Evolutionary conservation across 2,888 invertebrate genomes (phyloP), one percentile per base, ranked within the genome.

Genomic region (Drosophila putrida): DNA sequence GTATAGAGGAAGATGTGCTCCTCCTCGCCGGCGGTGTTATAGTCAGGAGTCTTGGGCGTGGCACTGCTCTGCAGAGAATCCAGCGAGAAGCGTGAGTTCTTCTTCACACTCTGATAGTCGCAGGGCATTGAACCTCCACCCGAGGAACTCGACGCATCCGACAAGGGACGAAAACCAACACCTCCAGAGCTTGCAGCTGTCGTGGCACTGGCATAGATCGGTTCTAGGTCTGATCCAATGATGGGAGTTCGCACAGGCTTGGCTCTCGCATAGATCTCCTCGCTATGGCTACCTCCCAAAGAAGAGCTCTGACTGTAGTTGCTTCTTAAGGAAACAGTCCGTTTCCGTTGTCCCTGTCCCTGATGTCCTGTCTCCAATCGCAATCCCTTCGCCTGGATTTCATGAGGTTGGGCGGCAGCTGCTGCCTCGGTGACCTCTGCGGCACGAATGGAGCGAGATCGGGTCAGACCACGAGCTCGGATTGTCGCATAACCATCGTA

Each of bases 401-500:
- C 78, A 25, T 75, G 67, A 4, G 80, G 80, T 57, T 68, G 47
- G 10, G 55, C 78, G 63, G 74, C 70, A 1, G 78, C 88, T 10
- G 84, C 83, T 15, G 91, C 87, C 60, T 90, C 91, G 36, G 90
- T 78, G 64, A 78, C 90, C 59, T 89, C 90, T 6, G 90, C 89
- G n/a, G 83, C 92, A 76, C 82, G 93, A 59, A 91, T 91, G 54
- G 93, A 93, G 27, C 92, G 88, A n/a, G 91, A 91, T 35, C 93
- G 90, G 55, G 89, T 91, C n/a, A 93, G 76, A 27, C 92, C 93
- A 28, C 93, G 95, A 11, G 95, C 94, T 66, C 96, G 94, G 81
- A 97, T 96, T n/a, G 97, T 97, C 55, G 97, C 97, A 93, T 96
- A 97, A 61, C 97, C 97, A 92, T 97, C 97, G 92, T 96, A 95